Base-by-base conservation (phyloP, 53 echinoderm and acorn worm genomes). In the Paelopatides confundens region DNA sequence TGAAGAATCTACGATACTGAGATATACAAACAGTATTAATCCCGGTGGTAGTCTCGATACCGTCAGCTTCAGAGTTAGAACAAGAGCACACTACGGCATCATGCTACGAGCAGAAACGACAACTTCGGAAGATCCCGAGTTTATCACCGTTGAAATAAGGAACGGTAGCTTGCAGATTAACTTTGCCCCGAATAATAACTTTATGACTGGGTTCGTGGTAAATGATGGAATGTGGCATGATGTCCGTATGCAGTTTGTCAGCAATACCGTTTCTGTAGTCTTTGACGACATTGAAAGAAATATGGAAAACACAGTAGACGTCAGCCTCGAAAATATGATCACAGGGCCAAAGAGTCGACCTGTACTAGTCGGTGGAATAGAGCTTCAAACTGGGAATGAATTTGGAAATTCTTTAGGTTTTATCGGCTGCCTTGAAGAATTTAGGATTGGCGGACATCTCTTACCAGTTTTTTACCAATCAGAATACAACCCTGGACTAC, bases 221-320 rank as follows among this genome's bases (percentile, higher is more conserved):
- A 79, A 88, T 29, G 94, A 98, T 40, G 98, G 95, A 27, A 63
- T n/a, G 3, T 98, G 95, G 95, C 98, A 98, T 63, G 89, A 90
- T 29, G 74, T 98, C 14, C 33, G 47, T 1, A 46, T 98, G 14
- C 36, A 30, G 9, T 79, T 98, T 71, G 52, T 67, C 0, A 28
- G 2, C 35, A 34, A 84, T 34, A 71, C 31, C 13, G 76, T 88
- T 13, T 14, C 33, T 29, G 40, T 88, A 14, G 70, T 29, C 28
- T 14, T 71, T 2, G 64, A 66, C 69, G 33, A 47, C 66, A 65
- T 40, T 48, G 66, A 23, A 32, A 53, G 33, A 66, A 49, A 14
- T 33, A 17, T 29, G 10, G 50, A 53, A n/a, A 58, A 65, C 48
- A 66, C 40, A 5, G 30, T 86, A n/a, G 69, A 53, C 27, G 78